These are phyloP conservation scores for Pterostichus niger DNA, from an alignment of 2,888 invertebrate species.

Conservation along the genomic window DNA sequence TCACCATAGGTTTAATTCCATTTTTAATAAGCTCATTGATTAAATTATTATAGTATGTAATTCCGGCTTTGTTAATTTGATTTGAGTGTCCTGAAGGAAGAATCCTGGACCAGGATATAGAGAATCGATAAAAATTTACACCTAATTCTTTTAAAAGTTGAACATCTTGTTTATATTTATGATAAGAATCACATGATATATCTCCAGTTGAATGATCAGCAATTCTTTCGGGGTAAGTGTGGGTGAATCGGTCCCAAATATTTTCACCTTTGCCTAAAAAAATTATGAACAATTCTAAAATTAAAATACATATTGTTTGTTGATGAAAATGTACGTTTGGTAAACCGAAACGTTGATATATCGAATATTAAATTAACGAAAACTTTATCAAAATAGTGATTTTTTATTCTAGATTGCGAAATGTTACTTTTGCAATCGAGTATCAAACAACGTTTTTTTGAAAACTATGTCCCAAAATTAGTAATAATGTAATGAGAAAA, in stretches of 20 bases:
- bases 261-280: constrained; percentile 81
- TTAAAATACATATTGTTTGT: no score
- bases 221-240: constrained; percentile 78
- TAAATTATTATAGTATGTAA: constrained; percentile 82
- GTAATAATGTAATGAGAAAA: no score
- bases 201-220: constrained; percentile 81
- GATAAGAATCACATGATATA: constrained; percentile 84
- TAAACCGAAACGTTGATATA: no score
- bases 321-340: no score
- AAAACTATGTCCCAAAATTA: no score
- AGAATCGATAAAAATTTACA: constrained; percentile 81
- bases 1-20: constrained; percentile 82
- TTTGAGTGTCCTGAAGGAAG: constrained; percentile 80
- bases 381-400: no score
- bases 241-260: constrained; percentile 85
- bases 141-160: constrained; percentile 79
- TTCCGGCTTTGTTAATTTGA: constrained; percentile 80
- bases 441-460: no score
- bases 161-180: constrained; percentile 82
- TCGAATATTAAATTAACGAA: no score
- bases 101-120: constrained; percentile 84
- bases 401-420: no score
- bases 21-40: constrained; percentile 79
- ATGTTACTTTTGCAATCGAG: no score
- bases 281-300: no score